Conservation (phyloP, 2,888 invertebrate genomes). For the Rotaria sp. region DNA sequence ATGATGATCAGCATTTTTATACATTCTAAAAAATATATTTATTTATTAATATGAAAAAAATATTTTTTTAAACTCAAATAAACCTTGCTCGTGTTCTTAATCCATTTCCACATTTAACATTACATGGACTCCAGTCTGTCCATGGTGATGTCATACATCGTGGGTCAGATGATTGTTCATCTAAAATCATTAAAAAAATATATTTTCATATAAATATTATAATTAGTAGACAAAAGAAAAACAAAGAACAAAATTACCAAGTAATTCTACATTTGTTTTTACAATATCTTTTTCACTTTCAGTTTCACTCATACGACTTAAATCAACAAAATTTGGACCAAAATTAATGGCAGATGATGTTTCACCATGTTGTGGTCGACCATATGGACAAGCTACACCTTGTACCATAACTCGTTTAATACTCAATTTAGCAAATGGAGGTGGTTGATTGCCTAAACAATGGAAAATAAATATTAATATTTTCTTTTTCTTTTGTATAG, state of each 20-base stretch:
- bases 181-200: not conserved
- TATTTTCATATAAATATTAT: no score
- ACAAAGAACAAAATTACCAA: not conserved
- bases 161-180: conserved; percentile 29
- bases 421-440: conserved; percentile 37
- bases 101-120: conserved; percentile 38
- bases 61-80: not conserved
- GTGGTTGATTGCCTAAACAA: conserved; percentile 20
- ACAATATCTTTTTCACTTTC: conserved; percentile 29
- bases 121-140: conserved; percentile 34
- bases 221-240: not conserved
- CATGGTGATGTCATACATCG: conserved; percentile 40
- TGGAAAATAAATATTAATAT: not conserved
- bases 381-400: conserved; percentile 40
- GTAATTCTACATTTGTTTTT: conserved; percentile 33
- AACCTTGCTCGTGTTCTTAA: conserved; percentile 34
- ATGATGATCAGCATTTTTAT: conserved; percentile 31
- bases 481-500: no score
- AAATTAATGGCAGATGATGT: not conserved
- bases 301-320: not conserved
- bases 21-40: not conserved
- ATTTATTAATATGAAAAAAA: no score
- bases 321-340: conserved; percentile 28
- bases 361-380: not conserved
- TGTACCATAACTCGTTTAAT: conserved; percentile 20